Evolutionary conservation across 1,140 invertebrate genomes (phyloP).

Genomic region (Neodiprion fabricii): DNA sequence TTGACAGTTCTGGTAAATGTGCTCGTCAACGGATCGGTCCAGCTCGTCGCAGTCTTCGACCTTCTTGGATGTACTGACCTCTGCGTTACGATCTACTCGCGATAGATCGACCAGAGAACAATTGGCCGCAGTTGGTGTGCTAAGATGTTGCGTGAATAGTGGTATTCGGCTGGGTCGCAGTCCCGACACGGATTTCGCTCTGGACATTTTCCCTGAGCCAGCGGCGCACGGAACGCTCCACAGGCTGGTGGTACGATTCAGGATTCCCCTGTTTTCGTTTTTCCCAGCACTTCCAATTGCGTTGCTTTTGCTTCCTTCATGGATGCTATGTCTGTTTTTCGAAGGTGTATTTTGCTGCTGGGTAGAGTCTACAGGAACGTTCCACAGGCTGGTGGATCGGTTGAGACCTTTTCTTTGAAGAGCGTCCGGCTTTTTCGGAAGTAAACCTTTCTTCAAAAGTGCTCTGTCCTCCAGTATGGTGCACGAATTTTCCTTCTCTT

Average conservation of each 20-base stretch:
- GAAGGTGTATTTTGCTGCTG: neutral
- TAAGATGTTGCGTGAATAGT: constrained; percentile 40
- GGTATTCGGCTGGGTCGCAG: constrained; percentile 54
- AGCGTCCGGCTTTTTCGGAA: constrained; percentile 44
- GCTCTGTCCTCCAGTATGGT: constrained; percentile 55
- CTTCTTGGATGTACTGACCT: constrained; percentile 28
- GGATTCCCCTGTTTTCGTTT: constrained; percentile 23
- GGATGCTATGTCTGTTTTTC: constrained; percentile 2
- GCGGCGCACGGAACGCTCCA: constrained; percentile 48
- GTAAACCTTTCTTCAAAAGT: constrained; percentile 52
- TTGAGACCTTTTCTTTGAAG: constrained; percentile 43
- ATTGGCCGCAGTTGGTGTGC: constrained; percentile 22
- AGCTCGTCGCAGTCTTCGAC: constrained; percentile 39
- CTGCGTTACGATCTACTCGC: constrained; percentile 47
- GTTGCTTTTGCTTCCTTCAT: constrained; percentile 6
- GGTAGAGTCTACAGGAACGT: constrained; percentile 33
- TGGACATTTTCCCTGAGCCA: constrained; percentile 27
- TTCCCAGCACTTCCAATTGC: constrained; percentile 13
- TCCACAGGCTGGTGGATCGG: constrained; percentile 49
- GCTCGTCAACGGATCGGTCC: constrained; percentile 45
- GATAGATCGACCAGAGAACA: constrained; percentile 55
- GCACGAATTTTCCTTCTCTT: constrained; percentile 41
- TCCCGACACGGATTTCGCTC: constrained; percentile 30
- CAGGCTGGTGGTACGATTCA: constrained; percentile 49
- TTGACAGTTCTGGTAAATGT: constrained; percentile 53